Evolutionary conservation across 2,888 invertebrate species (phyloP), one percentile per base, ranked within the genome.

Genomic region (Smittia aterrima): DNA sequence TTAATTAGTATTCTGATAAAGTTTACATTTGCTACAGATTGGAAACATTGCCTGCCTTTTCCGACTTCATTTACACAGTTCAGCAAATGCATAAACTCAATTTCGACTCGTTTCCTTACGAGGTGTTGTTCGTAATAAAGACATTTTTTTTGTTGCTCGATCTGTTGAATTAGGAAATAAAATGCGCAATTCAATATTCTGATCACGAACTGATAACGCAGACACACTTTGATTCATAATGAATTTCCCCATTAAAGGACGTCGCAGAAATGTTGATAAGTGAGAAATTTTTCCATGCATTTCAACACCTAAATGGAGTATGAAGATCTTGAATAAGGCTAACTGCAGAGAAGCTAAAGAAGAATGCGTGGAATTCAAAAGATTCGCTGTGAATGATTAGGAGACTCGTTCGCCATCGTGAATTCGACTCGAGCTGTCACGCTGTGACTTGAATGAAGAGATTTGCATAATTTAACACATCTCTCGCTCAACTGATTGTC

Each of bases 381-480:
- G 22, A 20, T 13, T 58, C 20, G 18, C 7, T 22, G 4, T 18
- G 58, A n/a, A 58, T 58, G 58, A 22, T 47, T 47, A 32, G 32
- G 11, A 6, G 47, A 47, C 47, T 6, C 16, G n/a, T 32, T 32
- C 9, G 32, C 32, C 32, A 9, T 32, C 4, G 32, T 32, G 11
- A 47, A 47, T n/a, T n/a, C 16, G 47, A 47, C 11, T n/a, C 47
- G n/a, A 11, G 47, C 16, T 47, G 47, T 2, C 11, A 47, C 16
- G 47, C 16, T 47, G 11, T n/a, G 47, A 47, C 47, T 2, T 47
- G 9, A 13, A 64, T 64, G 11, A 64, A 64, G 27, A 64, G 64
- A 64, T 64, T 64, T 64, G 27, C 64, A 64, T 64, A 64, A 64
- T 13, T 64, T 64, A n/a, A 64, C 64, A 64, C 25, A 9, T 64